Evolutionary conservation across 2,113 vertebrate species (phyloP), one percentile per base, ranked within the genome.

Genomic region (Pelodiscus sinensis): DNA sequence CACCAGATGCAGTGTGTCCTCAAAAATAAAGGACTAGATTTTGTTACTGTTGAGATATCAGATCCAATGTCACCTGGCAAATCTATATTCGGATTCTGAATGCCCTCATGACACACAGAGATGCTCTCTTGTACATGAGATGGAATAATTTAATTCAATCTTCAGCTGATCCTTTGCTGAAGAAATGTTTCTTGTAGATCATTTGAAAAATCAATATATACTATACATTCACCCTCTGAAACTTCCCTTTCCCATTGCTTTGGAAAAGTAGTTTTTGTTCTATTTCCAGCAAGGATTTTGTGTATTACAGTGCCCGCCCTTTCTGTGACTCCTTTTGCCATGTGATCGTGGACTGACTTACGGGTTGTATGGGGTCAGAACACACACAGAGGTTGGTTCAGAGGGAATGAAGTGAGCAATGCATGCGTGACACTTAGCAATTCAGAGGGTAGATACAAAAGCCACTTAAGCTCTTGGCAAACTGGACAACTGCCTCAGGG

Each of bases 1-100:
- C 71, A 82, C 52, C 75, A 92, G 81, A 90, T 91, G 79, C 60
- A 83, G 27, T 21, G 21, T 75, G 80, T 85, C 19, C 52, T 79
- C 87, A 44, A 91, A 68, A 92, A 92, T 78, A 83, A 95, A 89
- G 85, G 35, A 93, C 35, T 79, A 57, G 25, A 21, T 73, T 86
- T 38, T 83, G 79, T 84, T 87, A 85, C 80, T 82, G 27, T 62
- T 92, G 84, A 95, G 93, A 89, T 31, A 94, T 55, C 44, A 93
- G 79, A 87, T 92, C 21, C 52, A 82, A 89, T 73, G 90, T 25
- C 87, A 84, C 84, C 88, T 93, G 75, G 73, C 19, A 94, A 89
- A 90, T 93, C 79, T 38, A 75, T 79, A 85, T 95, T 89, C 92
- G 79, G 95, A 89, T 81, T 92, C 71, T 31, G 87, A 79, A 89